Conservation (phyloP, 2,797 vertebrate species). For the Oreonectes daqikongensis region DNA sequence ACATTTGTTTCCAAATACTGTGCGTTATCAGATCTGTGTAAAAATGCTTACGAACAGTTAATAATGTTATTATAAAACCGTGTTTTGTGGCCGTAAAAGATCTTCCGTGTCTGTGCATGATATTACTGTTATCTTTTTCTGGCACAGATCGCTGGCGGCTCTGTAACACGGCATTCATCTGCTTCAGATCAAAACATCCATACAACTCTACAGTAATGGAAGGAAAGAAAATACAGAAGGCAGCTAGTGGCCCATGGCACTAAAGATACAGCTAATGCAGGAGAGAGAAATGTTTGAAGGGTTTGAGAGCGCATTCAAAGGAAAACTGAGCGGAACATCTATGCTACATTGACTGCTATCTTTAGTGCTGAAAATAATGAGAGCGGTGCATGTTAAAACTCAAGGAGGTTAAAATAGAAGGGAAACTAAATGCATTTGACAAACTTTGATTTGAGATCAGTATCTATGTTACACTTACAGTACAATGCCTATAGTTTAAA, state of each 20-base stretch:
- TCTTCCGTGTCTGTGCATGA: background rate
- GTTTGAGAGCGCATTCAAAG: background rate
- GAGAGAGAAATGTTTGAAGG: background rate
- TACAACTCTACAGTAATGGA: background rate
- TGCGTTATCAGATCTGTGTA: background rate
- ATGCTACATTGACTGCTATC: background rate
- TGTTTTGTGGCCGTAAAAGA: background rate
- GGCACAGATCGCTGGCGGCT: background rate
- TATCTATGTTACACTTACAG: too few species aligned
- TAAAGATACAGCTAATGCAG: background rate
- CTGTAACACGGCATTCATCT: background rate
- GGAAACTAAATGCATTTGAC: background rate
- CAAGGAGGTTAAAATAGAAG: background rate
- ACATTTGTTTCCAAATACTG: background rate
- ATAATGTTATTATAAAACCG: background rate
- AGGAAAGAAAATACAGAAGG: background rate
- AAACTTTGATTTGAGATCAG: background rate
- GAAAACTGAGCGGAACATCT: background rate
- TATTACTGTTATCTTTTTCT: background rate
- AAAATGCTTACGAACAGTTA: background rate
- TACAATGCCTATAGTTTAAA: too few species aligned
- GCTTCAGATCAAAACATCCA: background rate
- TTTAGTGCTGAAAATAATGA: background rate
- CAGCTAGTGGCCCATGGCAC: background rate
- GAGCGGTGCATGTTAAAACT: background rate